Evolutionary conservation across 2,797 vertebrate species (phyloP), one percentile per base, ranked within the genome.

Genomic region (Pangasius krempfi): DNA sequence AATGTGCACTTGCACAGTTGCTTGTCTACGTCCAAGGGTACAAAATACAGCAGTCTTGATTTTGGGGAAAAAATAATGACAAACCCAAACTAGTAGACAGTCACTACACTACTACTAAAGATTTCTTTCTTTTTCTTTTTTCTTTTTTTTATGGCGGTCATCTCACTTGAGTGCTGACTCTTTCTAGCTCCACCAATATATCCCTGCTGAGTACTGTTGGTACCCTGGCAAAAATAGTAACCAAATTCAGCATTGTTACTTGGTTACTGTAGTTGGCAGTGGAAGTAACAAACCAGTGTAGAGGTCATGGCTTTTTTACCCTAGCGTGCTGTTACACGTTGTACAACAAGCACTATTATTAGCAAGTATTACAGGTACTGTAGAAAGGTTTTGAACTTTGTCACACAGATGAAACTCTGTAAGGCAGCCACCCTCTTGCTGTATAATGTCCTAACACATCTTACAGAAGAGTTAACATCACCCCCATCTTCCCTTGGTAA

Each of bases 321-420:
- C 30, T 84, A 50, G 8, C 1, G 2, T 66, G 33, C 33, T 81
- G 14, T 14, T 50, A 22, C n/a, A 30, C 81, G 22, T 20, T 84
- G 44, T 22, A 16, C n/a, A 22, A 3, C 18, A 50, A 14, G n/a
- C 44, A 64, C 7, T 58, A 13, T 47, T 40, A 18, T 64, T 83
- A 83, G 58, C 44, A 64, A 44, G 37, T 16, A 16, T 47, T 47
- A 47, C n/a, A n/a, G 25, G 40, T 64, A 64, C 22, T 47, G 13
- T 82, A 44, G 80, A 56, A 81, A 44, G 37, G 58, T 16, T 83
- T 18, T 9, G 33, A 40, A 25, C 14, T 20, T 22, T 10, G 54
- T 37, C 78, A 37, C 78, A 81, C 78, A 22, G 37, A 82, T 62
- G 22, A 82, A 82, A 62, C 62, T 27, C 56, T 82, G 54, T 82